phyloP scores from a whole-genome alignment of 1,140 invertebrate species.

The Pissodes strobi region DNA sequence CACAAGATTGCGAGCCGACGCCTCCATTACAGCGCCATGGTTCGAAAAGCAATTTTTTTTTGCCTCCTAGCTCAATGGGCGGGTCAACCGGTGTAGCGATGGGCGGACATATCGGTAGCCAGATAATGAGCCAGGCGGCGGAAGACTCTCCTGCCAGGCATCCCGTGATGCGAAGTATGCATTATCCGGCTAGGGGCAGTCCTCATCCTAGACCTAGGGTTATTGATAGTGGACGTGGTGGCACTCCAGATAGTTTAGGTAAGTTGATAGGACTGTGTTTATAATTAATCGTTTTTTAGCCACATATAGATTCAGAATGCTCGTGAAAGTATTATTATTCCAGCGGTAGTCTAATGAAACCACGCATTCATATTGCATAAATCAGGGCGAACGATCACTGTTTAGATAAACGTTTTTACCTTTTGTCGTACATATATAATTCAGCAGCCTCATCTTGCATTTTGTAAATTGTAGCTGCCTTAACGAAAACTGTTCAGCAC shows the following conservation, averaged over 20 bases:
- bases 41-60: conserved; percentile 90
- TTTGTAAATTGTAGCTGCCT: too few species aligned
- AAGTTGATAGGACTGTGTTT: too few species aligned
- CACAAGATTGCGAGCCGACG: conserved; percentile 91
- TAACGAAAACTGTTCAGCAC: too few species aligned
- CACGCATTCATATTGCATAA: too few species aligned
- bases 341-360: too few species aligned
- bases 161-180: conserved; percentile 1
- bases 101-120: conserved; percentile 1
- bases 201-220: conserved; percentile 75
- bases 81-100: background rate
- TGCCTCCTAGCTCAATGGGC: conserved; percentile 66
- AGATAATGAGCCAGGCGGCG: conserved; percentile 9
- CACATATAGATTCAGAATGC: too few species aligned
- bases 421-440: too few species aligned
- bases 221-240: conserved; percentile 68
- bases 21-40: conserved; percentile 87
- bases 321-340: too few species aligned
- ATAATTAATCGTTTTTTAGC: too few species aligned
- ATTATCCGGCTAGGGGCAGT: conserved; percentile 63
- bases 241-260: conserved; percentile 64
- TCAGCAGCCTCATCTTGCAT: too few species aligned
- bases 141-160: conserved; percentile 29
- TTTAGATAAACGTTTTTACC: too few species aligned
- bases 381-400: too few species aligned